phyloP scores from a whole-genome alignment of 2,113 vertebrate species.

The Gobiocypris rarus region DNA sequence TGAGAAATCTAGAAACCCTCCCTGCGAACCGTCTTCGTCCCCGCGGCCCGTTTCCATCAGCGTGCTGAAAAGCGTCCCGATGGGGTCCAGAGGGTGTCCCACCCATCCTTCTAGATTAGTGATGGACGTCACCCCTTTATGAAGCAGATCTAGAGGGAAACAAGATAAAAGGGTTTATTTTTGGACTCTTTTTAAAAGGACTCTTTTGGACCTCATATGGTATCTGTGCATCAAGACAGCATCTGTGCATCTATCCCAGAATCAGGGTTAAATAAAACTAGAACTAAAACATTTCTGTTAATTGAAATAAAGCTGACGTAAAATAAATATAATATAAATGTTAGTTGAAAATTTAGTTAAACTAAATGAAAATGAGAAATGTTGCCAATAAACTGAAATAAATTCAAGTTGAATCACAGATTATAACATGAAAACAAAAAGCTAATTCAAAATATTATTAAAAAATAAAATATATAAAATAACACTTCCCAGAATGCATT shows the following conservation, averaged over 20 bases:
- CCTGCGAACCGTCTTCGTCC: constrained; percentile 80
- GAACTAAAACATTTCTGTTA: no score
- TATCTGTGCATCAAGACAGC: neutral
- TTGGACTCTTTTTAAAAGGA: neutral
- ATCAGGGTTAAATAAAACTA: no score
- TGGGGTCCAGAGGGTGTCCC: constrained; percentile 93
- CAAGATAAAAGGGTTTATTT: neutral
- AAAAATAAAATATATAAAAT: no score
- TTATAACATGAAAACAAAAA: no score
- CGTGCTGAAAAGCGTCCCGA: constrained; percentile 92
- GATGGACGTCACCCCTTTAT: constrained; percentile 88
- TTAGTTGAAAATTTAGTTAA: no score
- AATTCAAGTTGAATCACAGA: no score
- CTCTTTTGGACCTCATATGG: no score
- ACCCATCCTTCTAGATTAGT: constrained; percentile 97
- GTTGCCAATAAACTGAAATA: no score
- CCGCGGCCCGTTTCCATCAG: constrained; percentile 87
- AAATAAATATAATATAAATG: no score
- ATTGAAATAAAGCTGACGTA: no score
- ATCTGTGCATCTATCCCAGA: neutral
- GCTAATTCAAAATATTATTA: no score
- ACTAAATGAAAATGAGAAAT: no score
- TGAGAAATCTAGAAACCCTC: constrained; percentile 78
- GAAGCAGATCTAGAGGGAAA: constrained; percentile 80
- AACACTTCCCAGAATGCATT: neutral